Evolutionary conservation across 2,888 invertebrate genomes (phyloP), one percentile per base, ranked within the genome.

Genomic region (Alloplasta piceator): DNA sequence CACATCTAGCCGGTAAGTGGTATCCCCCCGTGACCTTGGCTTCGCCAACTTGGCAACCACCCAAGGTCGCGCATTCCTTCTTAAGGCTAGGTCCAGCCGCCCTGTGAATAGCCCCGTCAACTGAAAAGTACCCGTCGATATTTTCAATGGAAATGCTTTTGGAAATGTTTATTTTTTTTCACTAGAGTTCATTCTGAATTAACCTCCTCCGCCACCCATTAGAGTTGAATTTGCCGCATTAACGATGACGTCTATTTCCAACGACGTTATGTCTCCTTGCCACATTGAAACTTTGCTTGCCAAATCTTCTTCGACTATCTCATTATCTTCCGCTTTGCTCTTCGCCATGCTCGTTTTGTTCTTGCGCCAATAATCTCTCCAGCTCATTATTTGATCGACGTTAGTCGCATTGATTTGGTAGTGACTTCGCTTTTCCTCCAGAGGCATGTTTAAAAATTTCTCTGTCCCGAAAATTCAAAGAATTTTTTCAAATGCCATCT

Each of bases 51-150:
- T 93, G 92, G 92, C 98, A 98, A 0, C 97, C 97, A 68, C 93
- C 93, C 1, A 98, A 92, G 0, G 95, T 94, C 56, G 92, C 89
- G 89, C 97, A 97, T 93, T 98, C 98, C 80, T 94, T 93, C 90
- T 94, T 93, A 60, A 97, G 93, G 61, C 93, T 90, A 0, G 93
- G 91, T 2, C 98, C 98, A 46, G 98, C 98, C 0, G 95, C 96
- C 80, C 94, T 92, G 89, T 98, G 98, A 87, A 98, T 98, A 5
- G 97, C 97, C 48, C 98, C 98, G 92, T 98, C 98, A 16, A 98
- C 98, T 95, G 83, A 50, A 52, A 52, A 48, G 4, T 10, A 41
- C 12, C 60, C 9, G 4, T 10, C 4, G 61, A 46, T 16, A 14
- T 16, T 52, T 10, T 16, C 12, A 14, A 6, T 36, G n/a, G 26